phyloP scores from a whole-genome alignment of 2,888 invertebrate genomes.

The Villa cingulata region DNA sequence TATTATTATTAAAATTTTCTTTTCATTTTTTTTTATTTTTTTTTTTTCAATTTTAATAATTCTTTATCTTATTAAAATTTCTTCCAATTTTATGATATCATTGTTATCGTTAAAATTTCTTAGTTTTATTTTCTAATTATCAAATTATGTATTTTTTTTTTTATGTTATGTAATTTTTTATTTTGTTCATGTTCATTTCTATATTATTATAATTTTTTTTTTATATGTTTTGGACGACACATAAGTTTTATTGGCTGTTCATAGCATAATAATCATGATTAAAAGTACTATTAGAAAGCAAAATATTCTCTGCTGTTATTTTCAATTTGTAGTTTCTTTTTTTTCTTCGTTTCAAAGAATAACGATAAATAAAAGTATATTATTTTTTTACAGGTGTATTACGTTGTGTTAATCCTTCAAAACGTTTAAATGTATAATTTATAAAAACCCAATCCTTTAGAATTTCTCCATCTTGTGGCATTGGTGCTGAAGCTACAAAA shows the following conservation, averaged over 20 bases:
- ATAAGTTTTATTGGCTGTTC: not conserved
- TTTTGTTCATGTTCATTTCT: not conserved
- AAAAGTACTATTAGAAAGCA: not conserved
- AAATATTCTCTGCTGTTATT: not conserved
- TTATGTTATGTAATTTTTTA: not conserved
- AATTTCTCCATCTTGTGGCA: slow-evolving; percentile 80
- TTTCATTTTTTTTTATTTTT: not conserved
- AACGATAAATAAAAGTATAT: not conserved
- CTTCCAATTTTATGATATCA: not conserved
- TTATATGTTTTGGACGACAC: not conserved
- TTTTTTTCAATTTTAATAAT: no score
- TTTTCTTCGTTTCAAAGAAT: not conserved
- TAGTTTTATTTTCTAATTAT: not conserved
- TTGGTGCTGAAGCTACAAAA: slow-evolving; percentile 66
- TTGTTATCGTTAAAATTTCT: not conserved
- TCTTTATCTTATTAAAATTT: no score
- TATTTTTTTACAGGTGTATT: slow-evolving; percentile 71
- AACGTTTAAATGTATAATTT: slow-evolving; percentile 99
- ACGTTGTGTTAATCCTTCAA: slow-evolving; percentile 91
- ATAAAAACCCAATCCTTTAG: slow-evolving; percentile 99
- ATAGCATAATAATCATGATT: not conserved
- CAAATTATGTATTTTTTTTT: not conserved
- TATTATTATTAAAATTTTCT: not conserved
- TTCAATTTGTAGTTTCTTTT: not conserved
- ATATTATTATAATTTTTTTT: no score